A percentile compares a stretch with the other conserved stretches of the same genome.
Evolutionary conservation across 2,888 invertebrate species (phyloP).

Genomic region (Gortyna flavago): DNA sequence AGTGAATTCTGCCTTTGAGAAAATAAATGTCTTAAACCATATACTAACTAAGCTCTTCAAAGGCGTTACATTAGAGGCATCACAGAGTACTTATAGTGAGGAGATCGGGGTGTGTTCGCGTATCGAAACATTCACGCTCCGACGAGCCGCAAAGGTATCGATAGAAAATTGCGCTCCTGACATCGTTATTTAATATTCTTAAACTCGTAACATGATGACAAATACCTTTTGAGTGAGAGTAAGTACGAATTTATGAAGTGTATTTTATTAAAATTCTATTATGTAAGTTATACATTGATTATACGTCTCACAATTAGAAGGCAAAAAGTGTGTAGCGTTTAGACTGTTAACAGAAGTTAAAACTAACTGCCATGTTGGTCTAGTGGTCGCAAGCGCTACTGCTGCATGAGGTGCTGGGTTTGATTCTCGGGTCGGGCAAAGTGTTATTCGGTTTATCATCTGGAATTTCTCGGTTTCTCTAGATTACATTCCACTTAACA

Average conservation of each 20-base stretch:
- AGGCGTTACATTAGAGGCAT: not conserved
- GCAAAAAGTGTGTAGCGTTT: too few species aligned
- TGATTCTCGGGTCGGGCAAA: not conserved
- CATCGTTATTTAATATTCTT: conserved; percentile 11
- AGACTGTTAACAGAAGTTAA: not conserved
- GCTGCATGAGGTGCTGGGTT: not conserved
- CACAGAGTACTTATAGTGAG: not conserved
- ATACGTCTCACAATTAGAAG: not conserved
- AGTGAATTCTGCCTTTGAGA: not conserved
- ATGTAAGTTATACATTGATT: too few species aligned
- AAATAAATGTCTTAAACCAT: not conserved
- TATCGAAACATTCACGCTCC: conserved; percentile 16
- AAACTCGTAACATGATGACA: not conserved
- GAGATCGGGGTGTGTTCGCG: too few species aligned
- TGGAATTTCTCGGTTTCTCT: too few species aligned
- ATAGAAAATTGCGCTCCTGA: conserved; percentile 20
- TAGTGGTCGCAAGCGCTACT: not conserved
- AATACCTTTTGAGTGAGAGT: not conserved
- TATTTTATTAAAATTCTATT: conserved; percentile 1
- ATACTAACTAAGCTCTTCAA: not conserved
- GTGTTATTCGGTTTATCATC: not conserved
- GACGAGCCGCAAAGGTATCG: conserved; percentile 19
- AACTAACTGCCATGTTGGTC: not conserved
- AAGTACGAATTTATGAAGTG: not conserved
- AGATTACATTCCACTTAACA: too few species aligned